Conservation (phyloP, 2,797 vertebrate genomes). For the Phoebastria nigripes region DNA sequence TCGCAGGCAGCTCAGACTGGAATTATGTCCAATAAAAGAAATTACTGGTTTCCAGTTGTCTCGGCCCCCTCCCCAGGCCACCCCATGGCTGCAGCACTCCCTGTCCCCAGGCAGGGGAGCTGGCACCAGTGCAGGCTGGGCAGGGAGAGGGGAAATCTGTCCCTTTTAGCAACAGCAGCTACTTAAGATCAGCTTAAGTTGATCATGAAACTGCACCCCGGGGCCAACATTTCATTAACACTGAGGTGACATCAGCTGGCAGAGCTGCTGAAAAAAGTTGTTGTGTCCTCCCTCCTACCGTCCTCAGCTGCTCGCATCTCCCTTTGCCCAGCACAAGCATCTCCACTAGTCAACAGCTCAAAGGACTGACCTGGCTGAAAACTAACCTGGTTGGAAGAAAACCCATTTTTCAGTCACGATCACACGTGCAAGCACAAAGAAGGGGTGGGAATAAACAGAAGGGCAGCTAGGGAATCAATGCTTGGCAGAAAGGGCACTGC, state of each 20-base stretch:
- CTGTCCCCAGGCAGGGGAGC: accelerated
- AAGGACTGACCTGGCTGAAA: not conserved
- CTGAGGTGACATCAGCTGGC: not conserved
- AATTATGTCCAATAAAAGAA: accelerated
- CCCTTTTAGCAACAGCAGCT: not conserved
- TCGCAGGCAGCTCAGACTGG: not conserved
- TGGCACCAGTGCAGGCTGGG: not conserved
- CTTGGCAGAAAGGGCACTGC: not conserved
- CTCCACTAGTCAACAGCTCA: not conserved
- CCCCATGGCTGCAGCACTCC: not conserved
- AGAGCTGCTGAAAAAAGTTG: not conserved
- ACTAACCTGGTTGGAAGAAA: not conserved
- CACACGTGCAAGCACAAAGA: accelerated
- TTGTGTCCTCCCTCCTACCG: not conserved
- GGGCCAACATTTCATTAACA: not conserved
- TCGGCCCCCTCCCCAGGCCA: not conserved
- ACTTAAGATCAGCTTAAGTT: not conserved
- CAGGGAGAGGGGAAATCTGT: not conserved
- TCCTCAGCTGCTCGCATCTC: not conserved
- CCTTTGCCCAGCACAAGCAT: not conserved
- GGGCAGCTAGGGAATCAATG: not conserved
- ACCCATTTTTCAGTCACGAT: not conserved
- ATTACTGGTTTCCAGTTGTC: not conserved
- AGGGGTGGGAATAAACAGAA: no score
- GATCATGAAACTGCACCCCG: not conserved